phyloP scores from a whole-genome alignment of 1,140 invertebrate species.

The Hesperophylax magnus region DNA sequence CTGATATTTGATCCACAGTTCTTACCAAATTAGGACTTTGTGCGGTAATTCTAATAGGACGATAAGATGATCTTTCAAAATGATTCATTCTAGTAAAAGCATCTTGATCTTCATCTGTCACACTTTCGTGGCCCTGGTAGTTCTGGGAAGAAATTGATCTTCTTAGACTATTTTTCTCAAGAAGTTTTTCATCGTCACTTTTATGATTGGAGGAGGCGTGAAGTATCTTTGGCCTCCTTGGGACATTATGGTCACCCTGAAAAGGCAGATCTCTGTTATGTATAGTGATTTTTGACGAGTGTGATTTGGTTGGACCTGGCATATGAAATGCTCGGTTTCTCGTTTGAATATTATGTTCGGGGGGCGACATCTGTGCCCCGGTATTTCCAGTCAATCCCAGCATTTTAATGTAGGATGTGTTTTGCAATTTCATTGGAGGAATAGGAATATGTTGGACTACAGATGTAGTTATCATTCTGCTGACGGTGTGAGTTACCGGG shows the following conservation, averaged over 20 bases:
- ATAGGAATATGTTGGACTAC: constrained; percentile 56
- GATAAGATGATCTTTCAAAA: constrained; percentile 35
- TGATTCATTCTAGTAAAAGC: constrained; percentile 32
- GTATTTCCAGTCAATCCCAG: constrained; percentile 56
- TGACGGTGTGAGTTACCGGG: constrained; percentile 62
- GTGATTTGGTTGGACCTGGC: constrained; percentile 6
- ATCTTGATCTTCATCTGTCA: constrained; percentile 40
- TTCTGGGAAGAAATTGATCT: constrained; percentile 65
- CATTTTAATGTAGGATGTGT: constrained; percentile 57
- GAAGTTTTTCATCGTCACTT: constrained; percentile 70
- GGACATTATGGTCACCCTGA: not conserved
- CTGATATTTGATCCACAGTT: constrained; percentile 56
- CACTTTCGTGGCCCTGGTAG: constrained; percentile 68
- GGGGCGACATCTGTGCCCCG: constrained; percentile 51
- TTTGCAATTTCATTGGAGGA: constrained; percentile 58
- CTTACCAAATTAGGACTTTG: constrained; percentile 50
- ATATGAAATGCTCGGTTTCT: constrained; percentile 28
- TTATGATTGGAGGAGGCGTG: constrained; percentile 62
- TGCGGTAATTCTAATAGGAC: constrained; percentile 35
- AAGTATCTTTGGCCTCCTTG: not conserved
- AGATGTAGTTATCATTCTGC: constrained; percentile 54
- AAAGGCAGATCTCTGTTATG: not conserved
- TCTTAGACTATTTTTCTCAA: constrained; percentile 62
- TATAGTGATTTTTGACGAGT: constrained; percentile 54
- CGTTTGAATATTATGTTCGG: constrained; percentile 50